These are phyloP conservation scores for Hyles vespertilio DNA, from an alignment of 1,140 invertebrate genomes.

Conservation along the genomic window DNA sequence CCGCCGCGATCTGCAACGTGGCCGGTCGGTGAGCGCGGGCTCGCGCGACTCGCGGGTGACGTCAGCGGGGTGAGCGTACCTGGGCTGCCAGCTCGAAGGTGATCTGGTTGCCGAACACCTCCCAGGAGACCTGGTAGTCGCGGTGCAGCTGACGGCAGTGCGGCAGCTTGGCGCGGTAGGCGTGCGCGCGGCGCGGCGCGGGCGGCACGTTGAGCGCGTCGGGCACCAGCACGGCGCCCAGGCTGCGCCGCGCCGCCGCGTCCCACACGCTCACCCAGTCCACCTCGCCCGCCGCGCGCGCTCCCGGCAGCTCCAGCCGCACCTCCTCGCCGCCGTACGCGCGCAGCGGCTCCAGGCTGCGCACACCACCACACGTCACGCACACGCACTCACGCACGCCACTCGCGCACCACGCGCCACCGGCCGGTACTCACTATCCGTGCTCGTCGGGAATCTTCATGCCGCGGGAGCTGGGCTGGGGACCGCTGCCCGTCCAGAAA, in stretches of 20 bases:
- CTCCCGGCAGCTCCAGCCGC: slow-evolving; percentile 86
- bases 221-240: slow-evolving; percentile 87
- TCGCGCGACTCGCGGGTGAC: neutral
- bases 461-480: slow-evolving; percentile 89
- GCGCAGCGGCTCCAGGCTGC: slow-evolving; percentile 55
- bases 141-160: slow-evolving; percentile 92
- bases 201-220: slow-evolving; percentile 91
- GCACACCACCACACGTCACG: neutral
- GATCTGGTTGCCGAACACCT: slow-evolving; percentile 92
- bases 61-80: slow-evolving; percentile 11
- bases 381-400: neutral
- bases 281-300: slow-evolving; percentile 88
- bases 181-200: slow-evolving; percentile 83
- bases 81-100: slow-evolving; percentile 91
- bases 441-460: slow-evolving; percentile 91
- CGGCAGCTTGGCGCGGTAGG: slow-evolving; percentile 76
- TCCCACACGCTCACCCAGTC: slow-evolving; percentile 86
- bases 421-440: slow-evolving; percentile 87
- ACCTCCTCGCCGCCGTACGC: slow-evolving; percentile 86
- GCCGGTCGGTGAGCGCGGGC: neutral
- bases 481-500: slow-evolving; percentile 92
- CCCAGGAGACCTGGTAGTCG: slow-evolving; percentile 90
- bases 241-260: slow-evolving; percentile 81
- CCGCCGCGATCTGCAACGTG: slow-evolving; percentile 74
- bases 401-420: neutral